phyloP scores from a whole-genome alignment of 2,113 vertebrate genomes.

The Rhizomys pruinosus region DNA sequence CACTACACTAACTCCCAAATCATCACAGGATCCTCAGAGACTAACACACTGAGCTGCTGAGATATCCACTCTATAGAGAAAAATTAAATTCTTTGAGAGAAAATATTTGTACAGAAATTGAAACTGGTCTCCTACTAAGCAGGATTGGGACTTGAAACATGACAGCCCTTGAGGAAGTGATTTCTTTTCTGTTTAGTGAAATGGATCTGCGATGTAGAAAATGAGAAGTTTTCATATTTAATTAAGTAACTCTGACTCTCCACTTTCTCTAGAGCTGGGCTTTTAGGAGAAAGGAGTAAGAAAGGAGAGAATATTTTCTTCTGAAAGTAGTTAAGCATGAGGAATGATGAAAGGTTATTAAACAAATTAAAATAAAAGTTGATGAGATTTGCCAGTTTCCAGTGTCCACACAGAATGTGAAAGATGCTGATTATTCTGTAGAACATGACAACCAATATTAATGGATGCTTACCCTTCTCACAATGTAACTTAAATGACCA shows the following conservation, averaged over 20 bases:
- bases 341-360: not conserved
- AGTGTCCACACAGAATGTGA: not conserved
- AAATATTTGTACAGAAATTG: not conserved
- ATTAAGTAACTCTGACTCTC: not conserved
- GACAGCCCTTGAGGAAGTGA: not conserved
- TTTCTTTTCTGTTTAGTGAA: not conserved
- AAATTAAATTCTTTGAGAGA: not conserved
- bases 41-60: not conserved
- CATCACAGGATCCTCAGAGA: no score
- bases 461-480: not conserved
- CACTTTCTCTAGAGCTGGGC: not conserved
- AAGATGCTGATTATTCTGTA: not conserved
- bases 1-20: not conserved
- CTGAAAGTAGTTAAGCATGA: not conserved
- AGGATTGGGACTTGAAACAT: not conserved
- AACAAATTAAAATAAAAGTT: not conserved
- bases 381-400: not conserved
- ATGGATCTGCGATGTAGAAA: not conserved
- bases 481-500: not conserved
- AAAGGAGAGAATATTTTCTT: not conserved
- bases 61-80: not conserved
- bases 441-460: not conserved
- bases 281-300: not conserved
- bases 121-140: not conserved
- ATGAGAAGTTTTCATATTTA: not conserved